phyloP scores from a whole-genome alignment of 2,888 invertebrate genomes.

The Leptopilina syphax region DNA sequence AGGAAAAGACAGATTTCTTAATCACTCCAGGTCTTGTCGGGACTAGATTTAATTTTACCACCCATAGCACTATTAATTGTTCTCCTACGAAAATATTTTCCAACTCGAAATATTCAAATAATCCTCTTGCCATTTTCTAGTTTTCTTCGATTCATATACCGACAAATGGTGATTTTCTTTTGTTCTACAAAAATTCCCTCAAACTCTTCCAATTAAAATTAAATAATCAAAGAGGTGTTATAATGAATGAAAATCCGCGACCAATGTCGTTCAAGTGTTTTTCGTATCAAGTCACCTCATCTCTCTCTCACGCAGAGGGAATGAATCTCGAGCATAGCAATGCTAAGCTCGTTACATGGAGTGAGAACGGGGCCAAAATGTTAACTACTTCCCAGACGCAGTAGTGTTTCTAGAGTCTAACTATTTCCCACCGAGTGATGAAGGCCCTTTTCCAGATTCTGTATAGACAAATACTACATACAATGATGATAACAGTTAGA shows the following conservation, averaged over 20 bases:
- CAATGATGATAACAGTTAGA: slow-evolving; percentile 1
- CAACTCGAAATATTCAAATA: no score
- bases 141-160: not conserved
- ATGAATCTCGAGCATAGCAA: slow-evolving; percentile 36
- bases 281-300: slow-evolving; percentile 11
- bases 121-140: no score
- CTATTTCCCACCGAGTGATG: slow-evolving; percentile 30
- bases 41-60: not conserved
- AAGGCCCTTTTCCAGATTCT: slow-evolving; percentile 12
- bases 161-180: slow-evolving; percentile 33
- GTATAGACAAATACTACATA: not conserved
- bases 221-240: slow-evolving; percentile 33
- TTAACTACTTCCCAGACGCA: slow-evolving; percentile 68
- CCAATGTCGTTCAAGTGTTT: slow-evolving; percentile 23
- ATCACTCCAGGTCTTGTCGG: not conserved
- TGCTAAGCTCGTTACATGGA: slow-evolving; percentile 31
- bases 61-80: no score
- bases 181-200: slow-evolving; percentile 13
- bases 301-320: slow-evolving; percentile 39
- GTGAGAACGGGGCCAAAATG: slow-evolving; percentile 70
- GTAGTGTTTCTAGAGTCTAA: slow-evolving; percentile 41
- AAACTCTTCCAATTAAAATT: slow-evolving; percentile 9
- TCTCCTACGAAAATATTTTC: no score
- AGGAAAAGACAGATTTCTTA: slow-evolving; percentile 7
- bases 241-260: slow-evolving; percentile 8